phyloP scores from a whole-genome alignment of 2,888 invertebrate genomes.

The Drosophila dives region DNA sequence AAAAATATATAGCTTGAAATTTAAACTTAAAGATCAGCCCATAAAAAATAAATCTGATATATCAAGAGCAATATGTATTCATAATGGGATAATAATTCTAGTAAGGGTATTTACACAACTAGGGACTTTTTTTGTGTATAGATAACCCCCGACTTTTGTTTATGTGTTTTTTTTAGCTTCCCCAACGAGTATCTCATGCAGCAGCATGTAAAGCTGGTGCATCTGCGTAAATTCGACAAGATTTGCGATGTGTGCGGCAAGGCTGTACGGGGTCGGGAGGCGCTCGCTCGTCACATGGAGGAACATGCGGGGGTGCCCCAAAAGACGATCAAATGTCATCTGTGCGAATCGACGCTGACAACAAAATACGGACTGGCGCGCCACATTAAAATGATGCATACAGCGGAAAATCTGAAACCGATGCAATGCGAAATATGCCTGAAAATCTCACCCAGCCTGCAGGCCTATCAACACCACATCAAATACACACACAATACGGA shows the following conservation, averaged over 20 bases:
- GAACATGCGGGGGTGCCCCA: constrained; percentile 79
- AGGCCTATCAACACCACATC: constrained; percentile 80
- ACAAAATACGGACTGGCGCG: constrained; percentile 80
- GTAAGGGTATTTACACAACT: not conserved
- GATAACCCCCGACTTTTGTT: not conserved
- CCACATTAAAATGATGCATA: constrained; percentile 82
- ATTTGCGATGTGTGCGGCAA: constrained; percentile 83
- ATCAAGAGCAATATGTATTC: no score
- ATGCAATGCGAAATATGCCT: constrained; percentile 79
- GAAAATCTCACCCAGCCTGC: constrained; percentile 77
- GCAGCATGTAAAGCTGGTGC: constrained; percentile 79
- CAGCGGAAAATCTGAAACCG: constrained; percentile 72
- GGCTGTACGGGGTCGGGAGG: constrained; percentile 76
- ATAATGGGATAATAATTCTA: not conserved
- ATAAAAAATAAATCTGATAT: not conserved
- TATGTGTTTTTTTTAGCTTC: constrained; percentile 79
- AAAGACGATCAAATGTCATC: constrained; percentile 76
- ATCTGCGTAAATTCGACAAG: constrained; percentile 79
- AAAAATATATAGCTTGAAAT: not conserved
- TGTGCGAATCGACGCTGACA: constrained; percentile 77
- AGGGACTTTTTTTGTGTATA: not conserved
- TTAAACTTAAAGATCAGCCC: not conserved
- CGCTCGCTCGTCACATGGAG: constrained; percentile 78
- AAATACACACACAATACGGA: constrained; percentile 80
- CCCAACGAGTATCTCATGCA: constrained; percentile 76